A percentile compares a stretch with the other conserved stretches of the same genome.
These are phyloP conservation scores for Abramis brama DNA, from an alignment of 2,113 vertebrate genomes.

Conservation along the genomic window DNA sequence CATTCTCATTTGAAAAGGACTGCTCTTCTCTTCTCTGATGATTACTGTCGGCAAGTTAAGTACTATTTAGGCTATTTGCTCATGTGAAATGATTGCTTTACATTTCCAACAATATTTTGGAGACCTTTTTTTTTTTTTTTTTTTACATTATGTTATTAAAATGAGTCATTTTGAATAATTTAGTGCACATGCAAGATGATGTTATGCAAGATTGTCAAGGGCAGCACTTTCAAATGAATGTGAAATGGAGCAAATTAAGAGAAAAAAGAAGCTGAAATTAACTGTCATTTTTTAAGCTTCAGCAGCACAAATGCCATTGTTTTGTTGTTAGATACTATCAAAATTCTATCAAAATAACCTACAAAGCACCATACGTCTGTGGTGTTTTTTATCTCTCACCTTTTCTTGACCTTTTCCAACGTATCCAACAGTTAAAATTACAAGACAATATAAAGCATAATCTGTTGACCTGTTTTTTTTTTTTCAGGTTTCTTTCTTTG, in stretches of 20 bases:
- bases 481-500: no score
- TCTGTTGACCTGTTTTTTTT: neutral
- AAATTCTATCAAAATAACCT: neutral
- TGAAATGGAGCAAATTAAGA: neutral
- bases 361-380: neutral
- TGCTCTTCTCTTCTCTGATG: constrained; percentile 5
- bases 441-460: neutral
- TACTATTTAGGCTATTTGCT: neutral
- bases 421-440: neutral
- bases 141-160: neutral
- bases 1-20: constrained; percentile 37
- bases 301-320: neutral
- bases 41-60: neutral
- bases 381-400: neutral
- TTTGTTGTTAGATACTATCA: neutral
- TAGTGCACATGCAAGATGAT: neutral
- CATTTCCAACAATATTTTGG: neutral
- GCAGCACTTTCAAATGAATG: constrained; percentile 7
- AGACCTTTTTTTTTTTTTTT: neutral
- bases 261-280: constrained; percentile 7
- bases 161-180: neutral
- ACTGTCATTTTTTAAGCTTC: neutral
- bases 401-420: neutral
- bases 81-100: neutral
- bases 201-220: neutral